These are phyloP conservation scores for Melanotaenia boesemani DNA, from an alignment of 2,797 vertebrate species.

Conservation along the genomic window DNA sequence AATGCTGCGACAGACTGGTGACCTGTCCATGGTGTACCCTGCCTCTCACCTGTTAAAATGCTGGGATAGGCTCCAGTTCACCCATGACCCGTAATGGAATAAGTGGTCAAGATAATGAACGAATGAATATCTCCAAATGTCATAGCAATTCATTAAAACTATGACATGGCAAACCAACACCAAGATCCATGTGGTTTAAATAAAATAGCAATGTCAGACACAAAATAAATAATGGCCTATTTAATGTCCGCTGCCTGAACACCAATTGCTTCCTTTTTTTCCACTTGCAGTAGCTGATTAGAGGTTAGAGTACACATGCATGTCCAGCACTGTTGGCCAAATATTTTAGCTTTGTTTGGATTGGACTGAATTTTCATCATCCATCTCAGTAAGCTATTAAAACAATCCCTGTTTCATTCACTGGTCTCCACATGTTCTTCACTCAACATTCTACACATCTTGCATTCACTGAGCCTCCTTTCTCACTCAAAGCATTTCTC, in stretches of 20 bases:
- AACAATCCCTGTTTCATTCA: constrained; percentile 42
- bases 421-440: constrained; percentile 3
- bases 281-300: constrained; percentile 4
- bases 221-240: neutral
- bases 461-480: constrained; percentile 9
- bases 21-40: no score
- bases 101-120: no score
- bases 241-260: neutral
- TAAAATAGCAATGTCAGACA: constrained; percentile 15
- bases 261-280: constrained; percentile 9
- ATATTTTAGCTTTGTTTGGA: constrained; percentile 47
- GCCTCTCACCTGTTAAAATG: no score
- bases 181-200: neutral
- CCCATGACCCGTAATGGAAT: no score
- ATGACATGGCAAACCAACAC: neutral
- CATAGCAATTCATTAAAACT: neutral
- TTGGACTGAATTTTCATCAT: constrained; percentile 19
- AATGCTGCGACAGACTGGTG: no score
- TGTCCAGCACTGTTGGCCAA: constrained; percentile 20
- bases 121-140: neutral
- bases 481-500: constrained; percentile 20
- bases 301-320: constrained; percentile 17
- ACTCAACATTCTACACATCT: neutral
- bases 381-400: constrained; percentile 18
- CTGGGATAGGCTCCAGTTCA: no score